Evolutionary conservation across 1,140 invertebrate genomes (phyloP).

Genomic region (Musca vetustissima): DNA sequence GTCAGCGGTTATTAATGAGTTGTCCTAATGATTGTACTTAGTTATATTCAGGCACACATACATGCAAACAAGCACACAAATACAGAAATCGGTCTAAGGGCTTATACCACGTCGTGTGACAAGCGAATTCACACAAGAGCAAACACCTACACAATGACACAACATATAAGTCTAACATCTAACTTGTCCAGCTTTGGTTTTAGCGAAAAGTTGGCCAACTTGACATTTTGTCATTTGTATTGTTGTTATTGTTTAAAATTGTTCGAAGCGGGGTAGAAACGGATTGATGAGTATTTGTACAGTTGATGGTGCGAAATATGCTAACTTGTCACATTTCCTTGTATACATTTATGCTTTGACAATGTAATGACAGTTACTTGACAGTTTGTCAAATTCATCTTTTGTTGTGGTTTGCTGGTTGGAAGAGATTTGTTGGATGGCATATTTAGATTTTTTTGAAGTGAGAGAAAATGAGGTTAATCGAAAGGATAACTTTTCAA

Average conservation of each 20-base stretch:
- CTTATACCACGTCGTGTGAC: too few relatives aligned
- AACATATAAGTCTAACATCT: background rate
- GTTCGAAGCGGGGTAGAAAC: too few relatives aligned
- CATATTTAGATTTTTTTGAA: too few relatives aligned
- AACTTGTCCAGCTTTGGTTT: background rate
- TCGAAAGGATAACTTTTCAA: too few relatives aligned
- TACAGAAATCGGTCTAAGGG: background rate
- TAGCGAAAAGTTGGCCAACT: too few relatives aligned
- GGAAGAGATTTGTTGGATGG: too few relatives aligned
- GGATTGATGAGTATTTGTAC: too few relatives aligned
- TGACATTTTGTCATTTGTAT: too few relatives aligned
- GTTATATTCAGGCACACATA: background rate
- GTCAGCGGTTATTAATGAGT: slow-evolving; percentile 24
- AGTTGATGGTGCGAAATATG: too few relatives aligned
- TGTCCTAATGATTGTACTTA: slow-evolving; percentile 9
- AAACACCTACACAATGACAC: background rate
- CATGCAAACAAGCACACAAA: background rate
- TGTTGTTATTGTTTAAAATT: too few relatives aligned
- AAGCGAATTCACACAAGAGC: too few relatives aligned
- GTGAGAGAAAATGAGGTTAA: too few relatives aligned
- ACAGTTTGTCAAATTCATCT: slow-evolving; percentile 9
- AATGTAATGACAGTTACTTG: slow-evolving; percentile 22
- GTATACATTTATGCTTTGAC: slow-evolving; percentile 11
- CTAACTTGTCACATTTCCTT: background rate
- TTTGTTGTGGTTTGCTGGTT: background rate